Percentiles rank a stretch among this genome's conserved stretches.
Evolutionary conservation across 2,113 vertebrate species (phyloP).

Genomic region (Urocynchramus pylzowi): DNA sequence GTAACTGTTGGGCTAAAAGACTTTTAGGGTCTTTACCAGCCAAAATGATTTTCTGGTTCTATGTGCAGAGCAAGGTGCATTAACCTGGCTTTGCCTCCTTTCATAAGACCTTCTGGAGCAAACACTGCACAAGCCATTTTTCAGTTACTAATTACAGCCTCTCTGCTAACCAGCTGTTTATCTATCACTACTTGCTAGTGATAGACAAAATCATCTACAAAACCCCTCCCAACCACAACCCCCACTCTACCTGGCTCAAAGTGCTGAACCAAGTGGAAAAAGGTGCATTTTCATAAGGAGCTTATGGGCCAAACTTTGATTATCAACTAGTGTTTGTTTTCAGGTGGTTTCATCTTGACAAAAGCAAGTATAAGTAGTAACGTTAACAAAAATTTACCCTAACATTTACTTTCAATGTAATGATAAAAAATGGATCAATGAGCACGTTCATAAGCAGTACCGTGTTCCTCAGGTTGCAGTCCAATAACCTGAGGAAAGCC

Average conservation of each 20-base stretch:
- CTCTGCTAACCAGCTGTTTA: not conserved
- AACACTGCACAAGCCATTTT: not conserved
- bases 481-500: not conserved
- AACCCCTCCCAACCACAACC: accelerated
- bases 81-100: not conserved
- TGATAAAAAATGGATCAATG: not conserved
- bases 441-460: not conserved
- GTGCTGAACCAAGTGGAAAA: not conserved
- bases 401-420: not conserved
- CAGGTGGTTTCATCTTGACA: not conserved
- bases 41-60: not conserved
- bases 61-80: not conserved
- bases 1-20: not conserved
- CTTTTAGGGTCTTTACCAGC: not conserved
- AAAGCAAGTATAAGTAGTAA: not conserved
- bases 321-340: not conserved
- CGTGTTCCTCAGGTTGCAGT: not conserved
- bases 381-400: not conserved
- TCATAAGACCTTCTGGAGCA: not conserved
- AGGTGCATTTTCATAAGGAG: not conserved
- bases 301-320: not conserved
- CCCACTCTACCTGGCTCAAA: not conserved
- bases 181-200: not conserved
- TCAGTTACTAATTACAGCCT: not conserved
- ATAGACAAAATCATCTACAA: not conserved